Base-by-base conservation (phyloP, 2,113 vertebrate genomes). In the Suricata suricatta region DNA sequence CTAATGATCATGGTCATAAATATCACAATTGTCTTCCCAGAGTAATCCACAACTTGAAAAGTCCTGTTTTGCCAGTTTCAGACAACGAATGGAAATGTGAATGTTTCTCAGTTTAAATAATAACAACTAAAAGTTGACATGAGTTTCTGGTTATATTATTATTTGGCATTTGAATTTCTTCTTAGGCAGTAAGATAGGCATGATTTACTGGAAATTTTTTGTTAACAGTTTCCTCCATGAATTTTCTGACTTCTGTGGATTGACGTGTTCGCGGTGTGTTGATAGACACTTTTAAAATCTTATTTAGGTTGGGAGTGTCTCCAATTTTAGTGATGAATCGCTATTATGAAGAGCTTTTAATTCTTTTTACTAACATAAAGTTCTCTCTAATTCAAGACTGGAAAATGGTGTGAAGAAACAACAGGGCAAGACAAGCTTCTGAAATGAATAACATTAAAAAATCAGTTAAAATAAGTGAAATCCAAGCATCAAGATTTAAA, bases 151-250 rank as follows among this genome's bases (percentile, higher is more conserved):
- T 71, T 80, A 7, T 66, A 52, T 79, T 77, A 33, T 77, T 88
- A 72, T 94, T 97, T 92, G 63, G 6, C 41, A 90, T 41, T 66
- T 33, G 77, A 76, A 27, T 88, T 84, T 77, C 35, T 80, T 74
- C n/a, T 64, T 68, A 81, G 21, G 13, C 63, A 74, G 0, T 50
- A 7, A 90, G 27, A 92, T 79, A 72, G 25, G 10, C 57, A 81
- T 35, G 35, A 90, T 38, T 27, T 35, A 60, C 13, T 83, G 38
- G 74, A 47, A 71, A 35, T 35, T 76, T 87, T 17, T 60, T 80
- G 41, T 19, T 92, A 76, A 52, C 64, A 69, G 57, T 31, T 88
- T 17, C 68, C 6, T 1, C 64, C 44, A 52, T 81, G 23, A 29
- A 33, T 93, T 96, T 60, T 64, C 11, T 85, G 66, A 79, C 54